Evolutionary conservation across 2,113 vertebrate genomes (phyloP).

Genomic region (Grantiella picta): DNA sequence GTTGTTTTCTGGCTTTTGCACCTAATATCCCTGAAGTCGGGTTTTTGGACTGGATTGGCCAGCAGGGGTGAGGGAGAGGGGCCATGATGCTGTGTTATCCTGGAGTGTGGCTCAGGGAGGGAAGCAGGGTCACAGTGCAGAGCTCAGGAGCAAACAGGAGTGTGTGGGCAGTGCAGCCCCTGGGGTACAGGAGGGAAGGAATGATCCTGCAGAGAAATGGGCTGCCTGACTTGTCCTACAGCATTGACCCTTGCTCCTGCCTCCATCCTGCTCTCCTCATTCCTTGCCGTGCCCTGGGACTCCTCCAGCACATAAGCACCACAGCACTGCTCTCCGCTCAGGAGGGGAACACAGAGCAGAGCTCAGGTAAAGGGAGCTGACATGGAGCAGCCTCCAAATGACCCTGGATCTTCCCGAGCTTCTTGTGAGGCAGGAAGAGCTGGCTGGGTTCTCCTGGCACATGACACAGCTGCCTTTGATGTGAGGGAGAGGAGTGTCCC

Average conservation of each 20-base stretch:
- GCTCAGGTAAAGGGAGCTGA: neutral
- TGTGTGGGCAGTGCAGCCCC: neutral
- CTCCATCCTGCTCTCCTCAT: neutral
- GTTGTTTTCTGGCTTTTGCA: neutral
- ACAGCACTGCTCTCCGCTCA: neutral
- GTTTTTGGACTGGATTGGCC: neutral
- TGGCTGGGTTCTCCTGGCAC: neutral
- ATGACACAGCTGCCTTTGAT: neutral
- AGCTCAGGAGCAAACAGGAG: neutral
- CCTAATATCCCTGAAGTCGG: neutral
- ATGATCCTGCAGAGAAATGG: neutral
- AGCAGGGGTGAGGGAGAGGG: neutral
- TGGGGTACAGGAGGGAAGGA: neutral
- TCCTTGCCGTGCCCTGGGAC: neutral
- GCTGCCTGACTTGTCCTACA: neutral
- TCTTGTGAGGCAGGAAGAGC: neutral
- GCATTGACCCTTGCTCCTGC: neutral
- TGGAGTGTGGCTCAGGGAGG: neutral
- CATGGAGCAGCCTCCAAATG: rapidly evolving
- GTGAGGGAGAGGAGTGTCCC: neutral
- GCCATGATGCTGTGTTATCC: rapidly evolving
- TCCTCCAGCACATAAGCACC: rapidly evolving
- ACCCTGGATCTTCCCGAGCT: neutral
- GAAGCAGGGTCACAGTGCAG: neutral
- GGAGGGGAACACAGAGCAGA: neutral